Evolutionary conservation across 2,113 vertebrate genomes (phyloP), one percentile per base, ranked within the genome.

Genomic region (Nothoprocta perdicaria): DNA sequence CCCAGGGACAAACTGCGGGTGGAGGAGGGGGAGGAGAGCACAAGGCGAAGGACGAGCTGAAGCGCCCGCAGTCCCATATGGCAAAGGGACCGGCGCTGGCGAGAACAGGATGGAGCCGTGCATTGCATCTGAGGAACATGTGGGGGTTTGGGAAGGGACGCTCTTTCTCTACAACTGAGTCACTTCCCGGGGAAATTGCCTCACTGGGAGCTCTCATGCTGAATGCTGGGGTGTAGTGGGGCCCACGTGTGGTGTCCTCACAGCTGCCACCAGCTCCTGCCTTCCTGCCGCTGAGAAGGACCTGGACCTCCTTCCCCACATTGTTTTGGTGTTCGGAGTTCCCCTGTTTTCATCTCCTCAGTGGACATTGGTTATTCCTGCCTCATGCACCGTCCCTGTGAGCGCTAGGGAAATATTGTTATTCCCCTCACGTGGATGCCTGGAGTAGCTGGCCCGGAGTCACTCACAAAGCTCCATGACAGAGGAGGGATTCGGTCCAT

Each of bases 101-200:
- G 86, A 35, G 22, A 69, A 86, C n/a, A 92, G 57, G 57, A 90
- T 72, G 11, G 85, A 90, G 77, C 35, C 46, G 86, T 85, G 63
- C 76, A 62, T 71, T 65, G 55, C 61, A 61, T 86, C 73, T 57
- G 61, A 91, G 92, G 78, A 94, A 93, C 52, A 78, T 74, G 77
- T 0, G 2, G 76, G 79, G 57, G 33, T 72, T 86, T 88, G 79
- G 76, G 76, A 91, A 94, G 66, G 80, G 48, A 3, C 0, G 61
- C 73, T 52, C 38, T 90, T 75, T 91, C 66, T 10, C 33, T 75
- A 31, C 19, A 76, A 90, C 38, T 95, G 93, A 96, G 69, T 96
- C 94, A 96, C 40, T 93, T 96, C 93, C 90, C 40, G 0, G 76
- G 90, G 94, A 96, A 94, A 73, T 91, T 71, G 38, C 88, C 65